phyloP scores from a whole-genome alignment of 2,797 vertebrate genomes.

The Chiloscyllium punctatum region DNA sequence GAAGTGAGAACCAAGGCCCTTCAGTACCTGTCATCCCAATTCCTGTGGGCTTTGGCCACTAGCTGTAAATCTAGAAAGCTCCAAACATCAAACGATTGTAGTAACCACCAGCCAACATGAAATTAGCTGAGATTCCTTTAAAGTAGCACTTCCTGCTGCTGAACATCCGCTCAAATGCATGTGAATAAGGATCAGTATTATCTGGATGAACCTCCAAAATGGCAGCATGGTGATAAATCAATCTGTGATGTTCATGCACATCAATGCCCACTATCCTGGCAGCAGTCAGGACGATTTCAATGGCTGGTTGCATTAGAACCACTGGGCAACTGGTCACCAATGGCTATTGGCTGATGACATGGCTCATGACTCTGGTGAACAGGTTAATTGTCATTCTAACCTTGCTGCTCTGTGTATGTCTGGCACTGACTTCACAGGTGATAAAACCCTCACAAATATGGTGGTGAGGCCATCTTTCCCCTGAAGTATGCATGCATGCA shows the following conservation, averaged over 20 bases:
- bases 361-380: too few relatives aligned
- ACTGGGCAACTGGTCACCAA: too few relatives aligned
- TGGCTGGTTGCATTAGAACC: too few relatives aligned
- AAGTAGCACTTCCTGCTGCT: neutral
- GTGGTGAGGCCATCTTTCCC: neutral
- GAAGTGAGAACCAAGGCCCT: neutral
- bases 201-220: neutral
- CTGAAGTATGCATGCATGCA: neutral
- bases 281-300: too few relatives aligned
- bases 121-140: neutral
- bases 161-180: neutral
- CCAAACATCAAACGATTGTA: neutral
- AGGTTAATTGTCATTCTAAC: neutral
- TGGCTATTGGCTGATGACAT: too few relatives aligned
- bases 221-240: neutral
- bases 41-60: neutral
- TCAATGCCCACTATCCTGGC: too few relatives aligned
- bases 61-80: neutral
- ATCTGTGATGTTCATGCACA: neutral
- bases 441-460: too few relatives aligned
- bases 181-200: neutral
- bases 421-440: too few relatives aligned
- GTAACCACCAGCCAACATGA: neutral
- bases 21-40: neutral
- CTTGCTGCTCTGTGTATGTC: neutral